Percentiles rank a stretch among this genome's conserved stretches.
These are phyloP conservation scores for Sardina pilchardus DNA, from an alignment of 2,113 vertebrate genomes.

Conservation along the genomic window DNA sequence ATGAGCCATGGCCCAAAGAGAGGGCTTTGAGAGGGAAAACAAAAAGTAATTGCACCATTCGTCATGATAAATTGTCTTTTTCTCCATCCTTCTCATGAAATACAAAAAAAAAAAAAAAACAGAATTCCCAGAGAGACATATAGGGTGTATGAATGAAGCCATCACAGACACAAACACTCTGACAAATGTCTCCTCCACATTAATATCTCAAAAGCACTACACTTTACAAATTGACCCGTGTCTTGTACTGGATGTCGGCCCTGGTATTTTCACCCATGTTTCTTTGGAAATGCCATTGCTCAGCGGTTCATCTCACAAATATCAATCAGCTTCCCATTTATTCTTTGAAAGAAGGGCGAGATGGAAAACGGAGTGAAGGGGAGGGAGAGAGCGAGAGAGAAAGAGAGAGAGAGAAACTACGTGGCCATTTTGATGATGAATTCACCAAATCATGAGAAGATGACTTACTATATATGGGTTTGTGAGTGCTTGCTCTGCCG, in stretches of 20 bases:
- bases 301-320: conserved; percentile 49
- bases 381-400: background rate
- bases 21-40: conserved; percentile 14
- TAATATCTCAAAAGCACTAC: conserved; percentile 54
- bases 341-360: conserved; percentile 22
- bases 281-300: conserved; percentile 52
- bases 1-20: conserved; percentile 37
- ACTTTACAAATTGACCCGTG: conserved; percentile 53
- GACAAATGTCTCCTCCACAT: conserved; percentile 42
- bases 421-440: conserved; percentile 56
- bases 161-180: conserved; percentile 42
- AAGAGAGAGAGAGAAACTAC: conserved; percentile 16
- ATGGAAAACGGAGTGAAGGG: background rate
- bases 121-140: conserved; percentile 44
- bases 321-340: conserved; percentile 55
- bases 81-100: conserved; percentile 14
- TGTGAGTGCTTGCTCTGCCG: background rate
- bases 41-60: conserved; percentile 38
- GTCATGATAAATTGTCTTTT: conserved; percentile 41
- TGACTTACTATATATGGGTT: conserved; percentile 27
- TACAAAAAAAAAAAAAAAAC: conserved; percentile 41
- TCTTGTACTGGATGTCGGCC: conserved; percentile 33
- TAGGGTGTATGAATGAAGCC: conserved; percentile 38
- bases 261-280: conserved; percentile 47
- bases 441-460: conserved; percentile 44